Evolutionary conservation across 2,888 invertebrate species (phyloP), one percentile per base, ranked within the genome.

Genomic region (Rhaphigaster nebulosa): DNA sequence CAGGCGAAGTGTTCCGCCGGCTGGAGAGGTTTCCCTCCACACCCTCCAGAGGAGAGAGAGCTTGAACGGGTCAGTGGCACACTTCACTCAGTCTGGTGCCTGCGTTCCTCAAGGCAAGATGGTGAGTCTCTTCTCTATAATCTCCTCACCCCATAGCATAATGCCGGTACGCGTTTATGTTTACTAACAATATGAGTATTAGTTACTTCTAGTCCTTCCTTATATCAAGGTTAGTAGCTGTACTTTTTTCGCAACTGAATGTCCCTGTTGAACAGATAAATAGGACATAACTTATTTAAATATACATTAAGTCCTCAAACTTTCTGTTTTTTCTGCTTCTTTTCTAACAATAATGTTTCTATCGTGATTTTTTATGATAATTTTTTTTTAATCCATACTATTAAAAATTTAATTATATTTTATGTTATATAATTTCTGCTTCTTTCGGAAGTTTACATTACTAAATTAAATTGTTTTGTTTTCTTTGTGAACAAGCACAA

Each of bases 11-110:
- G 84, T 50, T 50, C 84, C 45, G 41, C 84, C 45, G 5, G 34
- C 84, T 84, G 84, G 45, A 84, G 84, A 84, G 45, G 84, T 84
- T 84, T 45, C 84, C 84, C 45, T 84, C 84, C 84, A 41, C 84
- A 84, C 84, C 45, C 84, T 50, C 45, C 84, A n/a, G 84, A 10
- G 13, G 84, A 84, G 84, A 84, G 84, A 84, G 80, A 41, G 84
- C 41, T 41, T 15, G 84, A 84, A n/a, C 84, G 45, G 84, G 45
- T 84, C 84, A 84, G 84, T 84, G 84, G 84, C 84, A 84, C 84
- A 84, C 84, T 84, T 84, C n/a, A 45, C n/a, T 50, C 84, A 84
- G 84, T 84, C 84, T 84, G n/a, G 84, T 84, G 84, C n/a, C 84
- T 41, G 84, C 45, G 26, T 50, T 84, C 84, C n/a, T 41, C 84